Percentiles rank a stretch among this genome's conserved stretches.
These are phyloP conservation scores for Plodia interpunctella DNA, from an alignment of 1,140 invertebrate genomes.

Conservation along the genomic window DNA sequence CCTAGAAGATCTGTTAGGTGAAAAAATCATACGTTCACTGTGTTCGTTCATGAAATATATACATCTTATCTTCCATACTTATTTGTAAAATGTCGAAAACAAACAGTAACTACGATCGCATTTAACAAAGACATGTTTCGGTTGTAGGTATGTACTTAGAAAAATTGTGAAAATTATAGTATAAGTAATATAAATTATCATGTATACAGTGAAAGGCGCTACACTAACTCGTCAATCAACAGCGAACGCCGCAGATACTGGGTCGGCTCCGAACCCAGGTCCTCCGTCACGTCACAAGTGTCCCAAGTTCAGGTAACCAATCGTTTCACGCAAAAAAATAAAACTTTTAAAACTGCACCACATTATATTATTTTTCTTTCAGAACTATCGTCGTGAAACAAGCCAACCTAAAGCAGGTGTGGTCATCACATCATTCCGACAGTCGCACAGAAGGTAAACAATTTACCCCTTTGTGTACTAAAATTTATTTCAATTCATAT, in stretches of 20 bases:
- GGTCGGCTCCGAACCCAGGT: conserved; percentile 74
- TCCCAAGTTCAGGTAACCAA: conserved; percentile 57
- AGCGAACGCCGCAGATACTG: conserved; percentile 66
- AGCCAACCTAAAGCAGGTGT: conserved; percentile 86
- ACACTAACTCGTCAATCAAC: conserved; percentile 60
- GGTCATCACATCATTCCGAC: conserved; percentile 94
- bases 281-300: conserved; percentile 66
- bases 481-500: conserved; percentile 11
- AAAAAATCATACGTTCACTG: not conserved
- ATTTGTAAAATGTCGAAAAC: too few relatives aligned
- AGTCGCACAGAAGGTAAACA: conserved; percentile 90
- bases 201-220: conserved; percentile 49
- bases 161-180: too few relatives aligned
- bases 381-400: conserved; percentile 73
- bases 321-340: too few relatives aligned
- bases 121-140: too few relatives aligned
- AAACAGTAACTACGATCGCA: too few relatives aligned
- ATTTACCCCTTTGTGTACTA: not conserved
- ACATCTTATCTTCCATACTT: too few relatives aligned
- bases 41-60: too few relatives aligned
- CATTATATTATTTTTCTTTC: conserved; percentile 21
- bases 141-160: too few relatives aligned
- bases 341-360: too few relatives aligned
- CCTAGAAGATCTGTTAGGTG: conserved; percentile 57
- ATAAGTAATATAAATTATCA: too few relatives aligned